Base-by-base conservation (phyloP, 1,140 invertebrate species). In the Micrasema longulum region DNA sequence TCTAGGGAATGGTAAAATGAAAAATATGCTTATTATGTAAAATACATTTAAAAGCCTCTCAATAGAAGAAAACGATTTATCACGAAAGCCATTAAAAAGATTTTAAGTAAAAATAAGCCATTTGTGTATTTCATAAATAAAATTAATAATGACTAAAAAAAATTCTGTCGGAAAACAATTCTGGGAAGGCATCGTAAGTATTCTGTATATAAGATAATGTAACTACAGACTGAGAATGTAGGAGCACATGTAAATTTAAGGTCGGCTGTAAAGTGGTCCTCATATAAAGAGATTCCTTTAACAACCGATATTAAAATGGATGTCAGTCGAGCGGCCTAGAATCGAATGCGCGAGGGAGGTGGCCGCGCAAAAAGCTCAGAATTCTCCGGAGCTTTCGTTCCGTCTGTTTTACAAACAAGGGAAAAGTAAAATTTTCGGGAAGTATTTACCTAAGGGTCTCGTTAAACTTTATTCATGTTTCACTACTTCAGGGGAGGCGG, bases 401-500 rank as follows among this genome's bases (percentile, higher is more conserved):
- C 16, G 43, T 20, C 26, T 45, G 60, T 64, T 64, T 45, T 64
- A 47, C 23, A 47, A 64, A 47, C 60, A 64, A 45, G 60, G 43
- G 38, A 47, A 47, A 64, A 45, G 38, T 35, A 26, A 47, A 41
- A 47, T 23, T 64, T 64, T 47, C 14, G 38, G 38, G 20, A 64
- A 64, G 43, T 47, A 64, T 64, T 64, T 64, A 64, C 60, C 60
- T 45, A 64, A 64, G 60, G 60, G 60, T 18, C 60, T 64, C 60
- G 60, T 64, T 64, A 45, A 64, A 64, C 60, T 64, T 64, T 45
- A 64, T 64, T 64, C 60, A 64, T 47, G 60, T 64, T 47, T 23
- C 26, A 31, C 43, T 64, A 45, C 60, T 64, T 12, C 60, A 64
- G 41, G 55, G 22, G 55, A 14, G 53, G 22, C 36, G 55, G 55